Conservation (phyloP, 2,888 invertebrate genomes). For the Philhelius pedissequus region DNA sequence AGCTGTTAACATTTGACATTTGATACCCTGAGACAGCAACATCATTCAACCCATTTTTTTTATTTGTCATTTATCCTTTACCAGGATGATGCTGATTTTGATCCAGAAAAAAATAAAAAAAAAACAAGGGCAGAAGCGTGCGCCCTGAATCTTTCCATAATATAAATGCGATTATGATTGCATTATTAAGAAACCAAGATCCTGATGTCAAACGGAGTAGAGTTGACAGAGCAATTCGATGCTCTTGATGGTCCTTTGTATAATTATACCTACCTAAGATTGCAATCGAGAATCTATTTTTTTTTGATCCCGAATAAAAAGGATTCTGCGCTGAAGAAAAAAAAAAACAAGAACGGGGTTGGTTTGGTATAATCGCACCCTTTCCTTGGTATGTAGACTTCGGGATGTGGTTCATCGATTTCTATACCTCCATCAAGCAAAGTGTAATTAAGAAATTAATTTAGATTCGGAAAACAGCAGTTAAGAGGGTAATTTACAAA, state of each 20-base stretch:
- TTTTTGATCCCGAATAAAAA: slow-evolving; percentile 50
- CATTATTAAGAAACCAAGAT: slow-evolving; percentile 59
- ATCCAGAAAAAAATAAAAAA: neutral
- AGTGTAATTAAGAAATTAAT: slow-evolving; percentile 62
- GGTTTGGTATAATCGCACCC: neutral
- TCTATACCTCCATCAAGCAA: neutral
- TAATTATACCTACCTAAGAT: too few species aligned
- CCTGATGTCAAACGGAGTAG: slow-evolving; percentile 12
- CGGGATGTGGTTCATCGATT: slow-evolving; percentile 48
- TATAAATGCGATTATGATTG: slow-evolving; percentile 67
- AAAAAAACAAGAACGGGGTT: slow-evolving; percentile 26
- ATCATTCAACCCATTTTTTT: slow-evolving; percentile 55
- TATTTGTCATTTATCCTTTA: neutral
- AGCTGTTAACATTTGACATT: slow-evolving; percentile 67
- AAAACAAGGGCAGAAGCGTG: slow-evolving; percentile 10
- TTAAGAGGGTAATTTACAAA: slow-evolving; percentile 59
- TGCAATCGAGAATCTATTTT: slow-evolving; percentile 46
- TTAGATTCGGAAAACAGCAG: slow-evolving; percentile 41
- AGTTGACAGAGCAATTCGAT: slow-evolving; percentile 45
- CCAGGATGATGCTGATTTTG: slow-evolving; percentile 15
- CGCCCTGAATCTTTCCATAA: slow-evolving; percentile 1
- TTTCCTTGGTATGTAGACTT: neutral
- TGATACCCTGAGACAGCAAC: slow-evolving; percentile 49
- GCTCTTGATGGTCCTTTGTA: neutral
- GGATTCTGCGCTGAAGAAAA: slow-evolving; percentile 43